Evolutionary conservation across 2,888 invertebrate genomes (phyloP).

Genomic region (Perizoma affinitatum): DNA sequence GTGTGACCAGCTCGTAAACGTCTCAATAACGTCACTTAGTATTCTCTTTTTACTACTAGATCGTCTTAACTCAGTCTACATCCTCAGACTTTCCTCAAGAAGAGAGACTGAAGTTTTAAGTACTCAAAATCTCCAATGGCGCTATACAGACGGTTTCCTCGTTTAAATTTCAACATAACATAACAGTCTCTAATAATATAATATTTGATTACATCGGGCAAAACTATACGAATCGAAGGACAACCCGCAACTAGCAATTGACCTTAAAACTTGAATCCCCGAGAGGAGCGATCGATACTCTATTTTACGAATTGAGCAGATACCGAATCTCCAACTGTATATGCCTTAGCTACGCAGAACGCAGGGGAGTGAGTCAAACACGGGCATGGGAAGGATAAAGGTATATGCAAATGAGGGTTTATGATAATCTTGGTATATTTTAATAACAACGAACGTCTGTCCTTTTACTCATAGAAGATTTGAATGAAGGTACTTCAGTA

Average conservation of each 20-base stretch:
- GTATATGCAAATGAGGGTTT: too few relatives aligned
- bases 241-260: conserved; percentile 21
- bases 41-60: too few relatives aligned
- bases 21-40: too few relatives aligned
- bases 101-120: too few relatives aligned
- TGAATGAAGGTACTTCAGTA: too few relatives aligned
- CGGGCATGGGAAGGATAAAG: background rate
- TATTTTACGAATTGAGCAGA: conserved; percentile 32
- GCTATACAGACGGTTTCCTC: background rate
- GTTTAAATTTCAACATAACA: background rate
- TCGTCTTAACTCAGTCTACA: too few relatives aligned
- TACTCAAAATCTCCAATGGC: too few relatives aligned
- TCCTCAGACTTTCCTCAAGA: too few relatives aligned
- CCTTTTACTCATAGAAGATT: too few relatives aligned
- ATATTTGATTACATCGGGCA: conserved; percentile 35
- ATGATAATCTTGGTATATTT: too few relatives aligned
- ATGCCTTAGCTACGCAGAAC: conserved; percentile 11
- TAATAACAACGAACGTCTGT: too few relatives aligned
- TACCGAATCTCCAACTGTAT: conserved; percentile 33
- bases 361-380: background rate
- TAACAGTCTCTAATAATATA: conserved; percentile 19
- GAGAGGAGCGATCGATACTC: conserved; percentile 27
- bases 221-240: conserved; percentile 30
- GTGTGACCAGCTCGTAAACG: too few relatives aligned
- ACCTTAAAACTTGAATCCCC: conserved; percentile 29